phyloP scores from a whole-genome alignment of 2,113 vertebrate genomes.

The Paramisgurnus dabryanus region DNA sequence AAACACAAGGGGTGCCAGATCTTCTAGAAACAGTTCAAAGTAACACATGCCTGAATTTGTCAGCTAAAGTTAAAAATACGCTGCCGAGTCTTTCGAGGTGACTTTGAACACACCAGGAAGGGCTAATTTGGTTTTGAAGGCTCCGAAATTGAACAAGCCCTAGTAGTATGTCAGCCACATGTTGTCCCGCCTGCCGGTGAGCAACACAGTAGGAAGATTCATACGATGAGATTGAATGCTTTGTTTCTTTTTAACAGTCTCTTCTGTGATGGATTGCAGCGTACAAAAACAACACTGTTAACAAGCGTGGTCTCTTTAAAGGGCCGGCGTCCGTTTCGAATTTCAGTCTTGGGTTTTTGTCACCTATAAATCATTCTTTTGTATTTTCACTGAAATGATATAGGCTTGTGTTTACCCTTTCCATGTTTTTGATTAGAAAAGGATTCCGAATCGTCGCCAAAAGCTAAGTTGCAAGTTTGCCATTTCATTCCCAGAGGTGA shows the following conservation, averaged over 20 bases:
- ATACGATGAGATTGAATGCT: slow-evolving; percentile 5
- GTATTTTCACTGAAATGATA: slow-evolving; percentile 17
- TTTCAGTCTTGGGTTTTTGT: not conserved
- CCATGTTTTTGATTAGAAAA: slow-evolving; percentile 63
- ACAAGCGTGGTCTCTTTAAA: slow-evolving; percentile 23
- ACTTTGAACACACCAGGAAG: slow-evolving; percentile 36
- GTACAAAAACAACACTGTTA: slow-evolving; percentile 24
- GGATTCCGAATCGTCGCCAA: slow-evolving; percentile 69
- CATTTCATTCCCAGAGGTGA: slow-evolving; percentile 78
- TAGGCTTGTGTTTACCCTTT: slow-evolving; percentile 48
- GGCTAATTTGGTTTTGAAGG: slow-evolving; percentile 43
- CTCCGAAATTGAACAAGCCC: slow-evolving; percentile 26
- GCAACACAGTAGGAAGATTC: slow-evolving; percentile 34
- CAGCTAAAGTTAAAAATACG: slow-evolving; percentile 30
- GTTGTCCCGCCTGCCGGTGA: slow-evolving; percentile 5
- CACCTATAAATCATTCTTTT: slow-evolving; percentile 21
- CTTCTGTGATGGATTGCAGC: slow-evolving; percentile 14
- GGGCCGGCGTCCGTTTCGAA: not conserved
- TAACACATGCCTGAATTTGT: slow-evolving; percentile 46
- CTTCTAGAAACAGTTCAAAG: slow-evolving; percentile 46
- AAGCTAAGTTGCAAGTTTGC: slow-evolving; percentile 72
- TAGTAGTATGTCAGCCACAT: slow-evolving; percentile 14
- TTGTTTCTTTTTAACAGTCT: slow-evolving; percentile 9
- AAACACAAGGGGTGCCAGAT: slow-evolving; percentile 42
- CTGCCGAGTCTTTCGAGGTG: slow-evolving; percentile 36